Evolutionary conservation across 1,140 invertebrate species (phyloP).

Genomic region (Amyelois transitella): DNA sequence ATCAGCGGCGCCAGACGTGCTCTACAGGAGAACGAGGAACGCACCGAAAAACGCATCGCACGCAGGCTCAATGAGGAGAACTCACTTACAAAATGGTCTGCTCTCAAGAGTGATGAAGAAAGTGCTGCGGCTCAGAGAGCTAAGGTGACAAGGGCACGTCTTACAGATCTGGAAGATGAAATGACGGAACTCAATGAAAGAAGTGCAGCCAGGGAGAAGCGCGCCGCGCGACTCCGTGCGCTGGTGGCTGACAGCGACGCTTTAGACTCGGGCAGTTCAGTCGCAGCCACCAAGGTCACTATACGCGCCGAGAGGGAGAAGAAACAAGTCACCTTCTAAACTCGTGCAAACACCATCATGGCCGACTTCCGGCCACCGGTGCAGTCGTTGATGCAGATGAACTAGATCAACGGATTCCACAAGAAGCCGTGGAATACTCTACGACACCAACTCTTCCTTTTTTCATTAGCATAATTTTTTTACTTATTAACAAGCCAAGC

Average conservation of each 20-base stretch:
- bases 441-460: too few species aligned
- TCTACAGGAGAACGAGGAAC: slow-evolving; percentile 67
- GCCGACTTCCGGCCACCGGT: too few species aligned
- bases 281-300: slow-evolving; percentile 47
- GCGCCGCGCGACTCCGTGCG: slow-evolving; percentile 74
- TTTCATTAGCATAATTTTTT: too few species aligned
- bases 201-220: slow-evolving; percentile 75
- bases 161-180: slow-evolving; percentile 78
- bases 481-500: too few species aligned
- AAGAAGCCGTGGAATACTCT: too few species aligned
- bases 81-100: slow-evolving; percentile 74
- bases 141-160: slow-evolving; percentile 68
- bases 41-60: slow-evolving; percentile 71
- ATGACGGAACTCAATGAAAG: slow-evolving; percentile 75
- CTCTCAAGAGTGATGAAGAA: slow-evolving; percentile 62
- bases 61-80: slow-evolving; percentile 58
- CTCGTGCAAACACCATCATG: slow-evolving; percentile 13
- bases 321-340: slow-evolving; percentile 70
- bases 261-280: slow-evolving; percentile 35
- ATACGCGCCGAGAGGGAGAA: slow-evolving; percentile 60
- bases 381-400: too few species aligned
- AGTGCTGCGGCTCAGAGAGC: slow-evolving; percentile 54
- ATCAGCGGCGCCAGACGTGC: slow-evolving; percentile 55
- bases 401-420: too few species aligned
- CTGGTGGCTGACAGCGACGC: slow-evolving; percentile 73